These are phyloP conservation scores for Prosapia bicincta DNA, from an alignment of 2,888 invertebrate genomes.

Conservation along the genomic window DNA sequence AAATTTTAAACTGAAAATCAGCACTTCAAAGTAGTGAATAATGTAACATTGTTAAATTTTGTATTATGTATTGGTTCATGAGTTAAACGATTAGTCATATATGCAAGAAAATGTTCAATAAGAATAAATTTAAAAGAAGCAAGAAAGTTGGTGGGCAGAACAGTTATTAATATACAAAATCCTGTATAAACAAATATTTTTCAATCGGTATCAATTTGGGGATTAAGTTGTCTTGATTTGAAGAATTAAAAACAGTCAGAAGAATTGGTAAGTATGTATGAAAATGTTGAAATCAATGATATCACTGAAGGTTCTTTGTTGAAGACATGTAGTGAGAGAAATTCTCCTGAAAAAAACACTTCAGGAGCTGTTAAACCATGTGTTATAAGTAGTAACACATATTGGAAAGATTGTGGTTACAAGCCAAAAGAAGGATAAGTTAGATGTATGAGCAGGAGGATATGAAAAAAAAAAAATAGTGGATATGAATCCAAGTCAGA, in stretches of 20 bases:
- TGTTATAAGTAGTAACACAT: constrained; percentile 23
- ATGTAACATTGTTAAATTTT: no score
- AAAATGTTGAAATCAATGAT: constrained; percentile 5
- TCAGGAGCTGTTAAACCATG: neutral
- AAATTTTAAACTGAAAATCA: no score
- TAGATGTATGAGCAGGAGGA: neutral
- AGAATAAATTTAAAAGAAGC: no score
- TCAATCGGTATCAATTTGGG: neutral
- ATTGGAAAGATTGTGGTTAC: constrained; percentile 24
- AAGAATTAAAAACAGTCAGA: neutral
- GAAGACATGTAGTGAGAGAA: neutral
- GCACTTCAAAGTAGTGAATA: no score
- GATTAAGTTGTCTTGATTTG: neutral
- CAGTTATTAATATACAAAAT: no score
- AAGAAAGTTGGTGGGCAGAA: no score
- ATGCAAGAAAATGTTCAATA: no score
- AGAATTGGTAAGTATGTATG: neutral
- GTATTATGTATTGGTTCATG: no score
- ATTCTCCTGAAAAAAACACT: neutral
- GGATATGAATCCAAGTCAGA: constrained; percentile 65
- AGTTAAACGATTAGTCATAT: no score
- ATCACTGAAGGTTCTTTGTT: constrained; percentile 19
- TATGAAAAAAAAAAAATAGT: neutral
- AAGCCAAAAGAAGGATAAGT: constrained; percentile 19
- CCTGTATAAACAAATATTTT: neutral